These are phyloP conservation scores for Pelecanoides urinatrix DNA, from an alignment of 2,113 vertebrate species.

Conservation along the genomic window DNA sequence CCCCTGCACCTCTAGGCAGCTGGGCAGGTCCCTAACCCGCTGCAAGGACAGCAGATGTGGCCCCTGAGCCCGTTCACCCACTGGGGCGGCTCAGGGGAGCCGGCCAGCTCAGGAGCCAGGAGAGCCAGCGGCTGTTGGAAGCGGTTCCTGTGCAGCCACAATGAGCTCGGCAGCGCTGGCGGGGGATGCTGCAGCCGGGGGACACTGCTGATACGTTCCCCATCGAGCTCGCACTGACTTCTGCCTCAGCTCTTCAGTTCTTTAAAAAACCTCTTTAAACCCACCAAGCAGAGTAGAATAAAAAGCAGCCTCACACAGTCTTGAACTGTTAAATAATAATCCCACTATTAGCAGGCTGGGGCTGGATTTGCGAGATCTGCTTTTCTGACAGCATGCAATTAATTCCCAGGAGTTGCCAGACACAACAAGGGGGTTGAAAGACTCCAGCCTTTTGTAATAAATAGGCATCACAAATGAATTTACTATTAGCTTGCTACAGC, in stretches of 20 bases:
- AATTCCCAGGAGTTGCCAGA: conserved; percentile 44
- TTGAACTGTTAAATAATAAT: conserved; percentile 57
- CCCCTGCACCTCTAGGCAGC: neutral
- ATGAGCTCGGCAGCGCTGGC: neutral
- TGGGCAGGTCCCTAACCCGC: neutral
- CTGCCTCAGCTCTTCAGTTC: neutral
- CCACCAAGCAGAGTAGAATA: neutral
- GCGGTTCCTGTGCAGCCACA: neutral
- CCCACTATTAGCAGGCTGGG: neutral
- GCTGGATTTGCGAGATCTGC: conserved; percentile 43
- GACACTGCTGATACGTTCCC: neutral
- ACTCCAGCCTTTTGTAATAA: conserved; percentile 10
- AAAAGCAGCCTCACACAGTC: neutral
- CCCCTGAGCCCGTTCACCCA: neutral
- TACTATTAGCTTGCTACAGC: neutral
- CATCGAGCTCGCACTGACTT: neutral
- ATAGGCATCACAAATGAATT: conserved; percentile 33
- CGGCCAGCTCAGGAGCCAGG: neutral
- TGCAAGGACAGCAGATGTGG: neutral
- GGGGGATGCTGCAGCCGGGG: neutral
- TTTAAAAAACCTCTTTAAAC: neutral
- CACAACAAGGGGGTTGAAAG: conserved; percentile 34
- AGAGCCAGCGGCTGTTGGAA: neutral
- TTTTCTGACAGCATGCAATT: conserved; percentile 37
- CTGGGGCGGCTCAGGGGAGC: neutral